These are phyloP conservation scores for Galago senegalensis DNA, from an alignment of 2,797 vertebrate species.

Conservation along the genomic window DNA sequence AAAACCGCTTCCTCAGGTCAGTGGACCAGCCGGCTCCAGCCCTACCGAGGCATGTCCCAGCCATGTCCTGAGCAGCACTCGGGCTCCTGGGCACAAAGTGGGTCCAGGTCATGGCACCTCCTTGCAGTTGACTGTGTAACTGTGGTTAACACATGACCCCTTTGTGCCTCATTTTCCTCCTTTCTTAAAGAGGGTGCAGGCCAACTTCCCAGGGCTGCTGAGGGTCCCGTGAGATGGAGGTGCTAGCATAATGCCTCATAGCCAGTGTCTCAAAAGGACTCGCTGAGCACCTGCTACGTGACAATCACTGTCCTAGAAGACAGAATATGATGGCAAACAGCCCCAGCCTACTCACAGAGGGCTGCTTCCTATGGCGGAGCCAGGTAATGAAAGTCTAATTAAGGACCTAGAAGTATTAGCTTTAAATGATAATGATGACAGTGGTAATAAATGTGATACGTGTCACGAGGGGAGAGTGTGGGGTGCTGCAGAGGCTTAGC, in stretches of 20 bases:
- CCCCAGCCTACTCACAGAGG: fast-evolving
- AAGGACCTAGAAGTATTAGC: background rate
- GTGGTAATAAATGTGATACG: fast-evolving
- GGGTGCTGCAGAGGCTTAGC: background rate
- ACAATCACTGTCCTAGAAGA: background rate
- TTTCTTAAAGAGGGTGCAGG: background rate
- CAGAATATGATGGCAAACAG: background rate
- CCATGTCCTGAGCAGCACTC: fast-evolving
- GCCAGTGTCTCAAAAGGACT: background rate
- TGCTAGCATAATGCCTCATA: background rate
- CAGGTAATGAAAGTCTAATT: background rate
- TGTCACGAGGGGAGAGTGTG: too few relatives aligned
- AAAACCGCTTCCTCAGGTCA: background rate
- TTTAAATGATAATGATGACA: too few relatives aligned
- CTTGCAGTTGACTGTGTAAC: too few relatives aligned
- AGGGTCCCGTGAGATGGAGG: background rate
- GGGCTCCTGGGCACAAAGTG: background rate
- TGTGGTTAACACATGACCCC: fast-evolving
- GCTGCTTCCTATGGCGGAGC: background rate
- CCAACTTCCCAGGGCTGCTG: background rate
- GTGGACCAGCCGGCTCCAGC: background rate
- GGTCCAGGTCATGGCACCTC: background rate
- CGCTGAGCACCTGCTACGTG: background rate
- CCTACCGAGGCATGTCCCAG: background rate
- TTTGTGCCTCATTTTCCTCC: background rate